Conservation (phyloP, 2,113 vertebrate genomes). For the Crocuta crocuta region DNA sequence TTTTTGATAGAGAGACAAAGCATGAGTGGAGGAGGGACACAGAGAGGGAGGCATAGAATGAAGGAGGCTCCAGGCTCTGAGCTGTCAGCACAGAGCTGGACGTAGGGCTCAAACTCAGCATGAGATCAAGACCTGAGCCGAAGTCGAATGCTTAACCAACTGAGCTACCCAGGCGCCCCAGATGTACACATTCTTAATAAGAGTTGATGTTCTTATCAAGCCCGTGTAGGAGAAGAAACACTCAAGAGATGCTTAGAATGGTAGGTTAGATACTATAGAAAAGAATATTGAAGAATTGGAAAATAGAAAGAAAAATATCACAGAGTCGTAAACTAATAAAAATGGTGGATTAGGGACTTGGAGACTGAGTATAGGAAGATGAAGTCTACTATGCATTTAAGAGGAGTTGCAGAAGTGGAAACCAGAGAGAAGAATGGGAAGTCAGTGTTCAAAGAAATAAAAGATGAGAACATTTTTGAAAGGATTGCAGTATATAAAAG, state of each 20-base stretch:
- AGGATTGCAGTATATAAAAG: background rate
- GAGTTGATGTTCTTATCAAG: background rate
- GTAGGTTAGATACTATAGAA: background rate
- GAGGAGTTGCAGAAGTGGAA: background rate
- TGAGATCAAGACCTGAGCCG: too few relatives aligned
- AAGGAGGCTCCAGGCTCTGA: too few relatives aligned
- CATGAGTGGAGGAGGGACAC: too few relatives aligned
- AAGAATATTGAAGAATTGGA: constrained; percentile 3
- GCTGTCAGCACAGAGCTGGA: too few relatives aligned
- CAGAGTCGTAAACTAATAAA: background rate
- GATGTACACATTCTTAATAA: background rate
- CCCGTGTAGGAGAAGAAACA: background rate
- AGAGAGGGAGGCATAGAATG: too few relatives aligned
- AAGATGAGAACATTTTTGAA: background rate
- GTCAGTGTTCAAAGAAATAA: background rate
- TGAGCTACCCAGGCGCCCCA: too few relatives aligned
- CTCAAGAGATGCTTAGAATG: background rate
- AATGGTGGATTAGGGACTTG: background rate
- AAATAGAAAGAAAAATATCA: background rate
- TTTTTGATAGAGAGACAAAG: too few relatives aligned
- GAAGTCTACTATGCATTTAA: background rate
- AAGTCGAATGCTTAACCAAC: too few relatives aligned
- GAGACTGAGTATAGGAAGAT: background rate
- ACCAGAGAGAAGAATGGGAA: background rate
- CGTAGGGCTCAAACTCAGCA: too few relatives aligned